These are phyloP conservation scores for Tribolium freemani DNA, from an alignment of 2,888 invertebrate species.

Conservation along the genomic window DNA sequence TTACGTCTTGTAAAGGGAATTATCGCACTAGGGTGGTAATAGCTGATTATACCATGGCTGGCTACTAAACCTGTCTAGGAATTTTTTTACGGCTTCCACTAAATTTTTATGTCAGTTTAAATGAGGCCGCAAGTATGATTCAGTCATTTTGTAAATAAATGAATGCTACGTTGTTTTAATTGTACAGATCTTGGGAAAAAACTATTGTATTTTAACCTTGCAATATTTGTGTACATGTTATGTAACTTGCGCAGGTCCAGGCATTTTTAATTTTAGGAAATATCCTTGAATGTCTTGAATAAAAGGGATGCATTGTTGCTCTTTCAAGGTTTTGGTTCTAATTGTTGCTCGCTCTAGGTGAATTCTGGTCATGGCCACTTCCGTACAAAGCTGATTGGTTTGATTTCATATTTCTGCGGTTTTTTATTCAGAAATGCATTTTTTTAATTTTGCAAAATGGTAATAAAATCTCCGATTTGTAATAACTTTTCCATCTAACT, in stretches of 20 bases:
- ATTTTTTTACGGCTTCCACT: background rate
- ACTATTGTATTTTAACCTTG: background rate
- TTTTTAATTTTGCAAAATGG: too few species aligned
- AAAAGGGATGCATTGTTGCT: background rate
- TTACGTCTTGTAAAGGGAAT: constrained; percentile 8
- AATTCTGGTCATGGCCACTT: background rate
- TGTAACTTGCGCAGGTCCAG: background rate
- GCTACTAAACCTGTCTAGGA: background rate
- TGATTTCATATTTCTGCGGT: background rate
- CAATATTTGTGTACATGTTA: background rate
- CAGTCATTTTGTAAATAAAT: background rate
- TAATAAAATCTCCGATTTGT: background rate
- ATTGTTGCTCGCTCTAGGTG: background rate
- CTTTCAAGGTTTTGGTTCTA: background rate
- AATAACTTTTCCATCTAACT: background rate
- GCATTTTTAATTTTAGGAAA: background rate
- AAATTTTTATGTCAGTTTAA: background rate
- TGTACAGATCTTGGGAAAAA: background rate
- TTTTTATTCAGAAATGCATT: background rate
- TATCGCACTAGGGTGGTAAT: background rate
- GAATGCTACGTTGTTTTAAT: background rate
- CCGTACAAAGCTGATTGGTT: background rate
- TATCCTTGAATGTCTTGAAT: background rate
- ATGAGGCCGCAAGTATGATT: background rate
- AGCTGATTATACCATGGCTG: background rate